Base-by-base conservation (phyloP, 2,888 invertebrate species). In the Tineola bisselliella region DNA sequence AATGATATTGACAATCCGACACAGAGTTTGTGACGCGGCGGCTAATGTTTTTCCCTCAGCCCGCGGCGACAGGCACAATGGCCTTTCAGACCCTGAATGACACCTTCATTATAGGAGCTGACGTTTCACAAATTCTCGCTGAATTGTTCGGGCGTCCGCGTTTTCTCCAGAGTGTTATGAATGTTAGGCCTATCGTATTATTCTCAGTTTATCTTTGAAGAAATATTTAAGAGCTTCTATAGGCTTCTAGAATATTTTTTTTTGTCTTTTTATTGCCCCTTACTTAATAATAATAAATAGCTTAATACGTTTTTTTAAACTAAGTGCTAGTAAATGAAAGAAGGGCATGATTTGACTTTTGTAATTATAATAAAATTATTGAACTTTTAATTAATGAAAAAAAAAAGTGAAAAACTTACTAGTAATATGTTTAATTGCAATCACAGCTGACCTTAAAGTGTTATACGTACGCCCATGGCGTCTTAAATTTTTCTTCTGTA, bases 401-500 rank as follows among this genome's bases (percentile, higher is more conserved):
- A 25, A 25, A 25, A 25, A 6, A 25, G 6, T 25, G 25, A 6
- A 25, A 25, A 25, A 30, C 86, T 84, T 74, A 86, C 86, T 83
- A 63, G 86, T 78, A 68, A 88, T 81, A 75, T 87, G 87, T 70
- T 76, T 80, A 65, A 86, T 74, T 66, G 84, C 84, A 64, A 81
- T 79, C 70, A 86, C 79, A 63, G 86, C 84, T 15, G 81, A 79
- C 68, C 82, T 84, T 66, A 88, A 71, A 61, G 87, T 88, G 69
- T 80, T 87, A 68, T 84, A 68, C 13, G 84, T 83, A 33, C 84
- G 81, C 19, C n/a, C n/a, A n/a, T n/a, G n/a, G n/a, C 87, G 76
- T 65, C 86, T 75, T 59, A 87, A 69, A 71, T 88, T 87, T 66
- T 84, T 86, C 73, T 83, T 81, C 3, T 56, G 12, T 56, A 25